phyloP scores from a whole-genome alignment of 2,888 invertebrate genomes.

The Cynaeus angustus region DNA sequence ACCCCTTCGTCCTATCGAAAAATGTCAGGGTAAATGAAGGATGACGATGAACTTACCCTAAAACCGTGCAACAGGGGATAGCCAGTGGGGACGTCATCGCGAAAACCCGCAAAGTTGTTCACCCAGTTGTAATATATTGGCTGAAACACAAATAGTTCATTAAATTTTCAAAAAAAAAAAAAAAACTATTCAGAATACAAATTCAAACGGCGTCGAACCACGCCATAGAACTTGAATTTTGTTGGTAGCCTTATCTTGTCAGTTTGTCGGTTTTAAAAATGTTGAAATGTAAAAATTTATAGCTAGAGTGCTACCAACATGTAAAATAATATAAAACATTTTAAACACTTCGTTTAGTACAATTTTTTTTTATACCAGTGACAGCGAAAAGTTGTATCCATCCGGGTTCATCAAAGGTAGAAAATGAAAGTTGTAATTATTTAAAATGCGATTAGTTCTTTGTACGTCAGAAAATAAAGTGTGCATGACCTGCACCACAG shows the following conservation, averaged over 20 bases:
- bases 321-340: no score
- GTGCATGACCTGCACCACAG: slow-evolving; percentile 8
- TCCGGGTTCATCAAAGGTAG: slow-evolving; percentile 25
- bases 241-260: no score
- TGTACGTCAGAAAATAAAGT: slow-evolving; percentile 15
- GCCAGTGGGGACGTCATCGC: background rate
- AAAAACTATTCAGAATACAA: no score
- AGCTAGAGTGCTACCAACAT: no score
- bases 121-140: slow-evolving; percentile 21
- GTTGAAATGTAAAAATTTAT: no score
- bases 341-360: background rate
- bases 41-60: slow-evolving; percentile 2
- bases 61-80: slow-evolving; percentile 11
- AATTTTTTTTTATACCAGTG: slow-evolving; percentile 17
- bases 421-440: slow-evolving; percentile 21
- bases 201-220: no score
- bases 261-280: no score
- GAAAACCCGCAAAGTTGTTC: background rate
- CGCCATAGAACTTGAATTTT: no score
- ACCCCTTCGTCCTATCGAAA: background rate
- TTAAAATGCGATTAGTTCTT: slow-evolving; percentile 2
- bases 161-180: no score
- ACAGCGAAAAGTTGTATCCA: slow-evolving; percentile 17
- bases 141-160: background rate
- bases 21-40: background rate